Evolutionary conservation across 2,797 vertebrate genomes (phyloP), one percentile per base, ranked within the genome.

Genomic region (Gymnoscopelus braueri): DNA sequence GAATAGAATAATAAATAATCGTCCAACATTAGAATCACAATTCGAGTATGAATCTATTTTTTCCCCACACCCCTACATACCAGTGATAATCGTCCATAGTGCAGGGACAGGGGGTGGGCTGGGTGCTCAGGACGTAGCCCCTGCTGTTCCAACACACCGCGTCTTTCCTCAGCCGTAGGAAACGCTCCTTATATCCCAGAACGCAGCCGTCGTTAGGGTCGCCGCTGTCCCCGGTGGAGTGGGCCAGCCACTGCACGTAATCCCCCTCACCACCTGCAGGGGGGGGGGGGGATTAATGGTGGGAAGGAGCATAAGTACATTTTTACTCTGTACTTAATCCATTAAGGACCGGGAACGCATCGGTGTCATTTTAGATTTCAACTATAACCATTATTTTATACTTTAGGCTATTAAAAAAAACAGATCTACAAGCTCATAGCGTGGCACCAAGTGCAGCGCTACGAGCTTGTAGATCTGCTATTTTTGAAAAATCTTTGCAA

Each of bases 41-140:
- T 32, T 55, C n/a, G 44, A 61, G 32, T 54, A 67, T 6, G 14
- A 47, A 1, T 15, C 23, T 32, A 3, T 65, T 19, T 19, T 19
- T 1, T 19, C 19, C 19, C 19, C 19, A 26, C 23, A 56, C 62
- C 29, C 14, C 12, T 2, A 63, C 67, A 48, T 91, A 98, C 97
- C 97, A 98, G 81, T 97, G 95, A 81, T 95, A 98, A 80, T 98
- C 96, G 54, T 95, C 92, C 69, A 94, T 68, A 1, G 96, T 96
- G 76, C 97, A 99, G 9, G 64, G 77, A 75, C 97, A 99, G 15
- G 94, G 74, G 0, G 93, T 94, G 0, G 94, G 93, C 78, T 95
- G 93, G 74, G 93, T 96, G 71, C 83, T 91, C 47, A 95, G 85
- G 4, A 57, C 52, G 9, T 78, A 90, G 74, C 84, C 81, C 61